Base-by-base conservation (phyloP, 2,113 vertebrate genomes). In the Ammodytes dubius region DNA sequence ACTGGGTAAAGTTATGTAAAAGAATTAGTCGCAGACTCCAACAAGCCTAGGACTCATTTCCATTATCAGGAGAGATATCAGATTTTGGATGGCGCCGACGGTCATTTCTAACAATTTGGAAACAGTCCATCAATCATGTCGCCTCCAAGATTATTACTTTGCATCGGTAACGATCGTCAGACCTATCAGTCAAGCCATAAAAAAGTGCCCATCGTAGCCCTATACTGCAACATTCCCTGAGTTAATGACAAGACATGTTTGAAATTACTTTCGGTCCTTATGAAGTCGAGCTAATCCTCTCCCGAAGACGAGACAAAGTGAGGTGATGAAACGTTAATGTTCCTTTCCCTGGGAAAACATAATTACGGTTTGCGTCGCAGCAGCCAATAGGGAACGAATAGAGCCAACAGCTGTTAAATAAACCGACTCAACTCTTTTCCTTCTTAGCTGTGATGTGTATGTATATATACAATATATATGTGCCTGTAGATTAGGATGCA, bases 271-370 rank as follows among this genome's bases (percentile, higher is more conserved):
- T 9, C 43, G 35, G 59, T 63, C 52, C 71, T 40, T 40, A 1
- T 19, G 14, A 68, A 19, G 66, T 73, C 4, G 2, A 7, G 27
- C 49, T 79, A 68, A 77, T 77, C 43, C 9, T 37, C 12, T 54
- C n/a, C 19, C 56, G 13, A 66, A 79, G 50, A 80, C 35, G 71
- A 82, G 46, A 54, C 13, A 49, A 78, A 58, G n/a, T 58, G 56
- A 79, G 45, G 71, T 47, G 11, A 77, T 81, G 42, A 79, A 75
- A 76, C 46, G 54, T 79, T 56, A 84, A 90, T 81, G 58, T 83
- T 74, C 19, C 63, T 12, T 8, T 9, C 9, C 27, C 27, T 27
- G 12, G 73, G 40, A 40, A 79, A 79, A 68, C 56, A 63, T 69
- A 52, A 80, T 82, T 60, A 61, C 39, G 17, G 60, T 27, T 81